Percentiles rank a stretch among this genome's conserved stretches.
These are phyloP conservation scores for Eupelmus urozonus DNA, from an alignment of 2,888 invertebrate species.

Conservation along the genomic window DNA sequence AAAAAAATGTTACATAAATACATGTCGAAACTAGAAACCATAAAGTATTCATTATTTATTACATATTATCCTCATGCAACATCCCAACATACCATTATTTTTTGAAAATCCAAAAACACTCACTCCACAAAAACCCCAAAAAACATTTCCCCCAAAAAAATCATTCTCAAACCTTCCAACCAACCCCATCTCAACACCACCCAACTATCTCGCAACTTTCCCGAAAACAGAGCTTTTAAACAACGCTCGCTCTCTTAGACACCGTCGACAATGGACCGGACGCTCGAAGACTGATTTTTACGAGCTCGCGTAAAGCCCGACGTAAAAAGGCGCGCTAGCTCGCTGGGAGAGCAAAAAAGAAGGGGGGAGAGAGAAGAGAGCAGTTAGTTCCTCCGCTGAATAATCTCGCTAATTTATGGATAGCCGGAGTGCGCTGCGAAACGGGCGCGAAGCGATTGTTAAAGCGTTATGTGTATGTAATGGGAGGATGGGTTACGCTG, in stretches of 20 bases:
- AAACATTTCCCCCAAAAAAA: too few relatives aligned
- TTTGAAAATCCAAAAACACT: too few relatives aligned
- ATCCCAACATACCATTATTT: too few relatives aligned
- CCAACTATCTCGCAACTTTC: slow-evolving; percentile 21
- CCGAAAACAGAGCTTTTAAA: slow-evolving; percentile 28
- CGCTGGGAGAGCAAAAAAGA: not conserved
- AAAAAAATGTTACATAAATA: too few relatives aligned
- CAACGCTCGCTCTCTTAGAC: too few relatives aligned
- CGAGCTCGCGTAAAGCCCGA: slow-evolving; percentile 21
- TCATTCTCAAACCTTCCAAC: too few relatives aligned
- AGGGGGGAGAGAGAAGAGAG: slow-evolving; percentile 12
- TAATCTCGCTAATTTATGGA: slow-evolving; percentile 53
- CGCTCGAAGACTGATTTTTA: slow-evolving; percentile 46
- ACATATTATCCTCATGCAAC: too few relatives aligned
- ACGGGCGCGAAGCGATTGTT: slow-evolving; percentile 21
- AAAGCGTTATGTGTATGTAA: slow-evolving; percentile 14
- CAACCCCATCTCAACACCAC: too few relatives aligned
- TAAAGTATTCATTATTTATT: too few relatives aligned
- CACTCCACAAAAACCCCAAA: too few relatives aligned
- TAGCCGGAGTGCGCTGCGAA: slow-evolving; percentile 16
- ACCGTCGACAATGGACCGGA: slow-evolving; percentile 41
- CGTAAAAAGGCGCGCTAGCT: slow-evolving; percentile 20
- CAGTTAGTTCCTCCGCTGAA: slow-evolving; percentile 39
- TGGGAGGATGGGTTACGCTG: not conserved
- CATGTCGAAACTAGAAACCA: too few relatives aligned